Evolutionary conservation across 2,888 invertebrate genomes (phyloP).

Genomic region (Agrilus cyanescens): DNA sequence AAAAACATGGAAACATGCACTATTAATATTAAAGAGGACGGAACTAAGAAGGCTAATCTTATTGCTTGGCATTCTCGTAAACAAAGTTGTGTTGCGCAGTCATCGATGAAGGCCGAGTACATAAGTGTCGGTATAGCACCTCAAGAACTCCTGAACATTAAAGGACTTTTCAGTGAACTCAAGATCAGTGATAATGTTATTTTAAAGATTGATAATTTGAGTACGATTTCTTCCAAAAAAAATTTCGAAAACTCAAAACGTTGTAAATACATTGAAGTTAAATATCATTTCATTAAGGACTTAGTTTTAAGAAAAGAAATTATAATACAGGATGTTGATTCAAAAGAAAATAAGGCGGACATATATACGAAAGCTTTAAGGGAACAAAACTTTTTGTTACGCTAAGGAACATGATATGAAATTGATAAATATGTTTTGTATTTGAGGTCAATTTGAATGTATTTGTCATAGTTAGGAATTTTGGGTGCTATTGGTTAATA

Average conservation of each 20-base stretch:
- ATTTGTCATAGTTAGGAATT: too few species aligned
- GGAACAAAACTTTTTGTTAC: too few species aligned
- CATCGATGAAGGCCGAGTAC: constrained; percentile 14
- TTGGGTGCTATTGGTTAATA: too few species aligned
- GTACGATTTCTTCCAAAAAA: constrained; percentile 7
- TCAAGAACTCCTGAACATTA: constrained; percentile 8
- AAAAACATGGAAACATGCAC: constrained; percentile 5
- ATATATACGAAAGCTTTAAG: too few species aligned
- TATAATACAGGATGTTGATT: background rate
- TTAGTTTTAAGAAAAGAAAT: constrained; percentile 5
- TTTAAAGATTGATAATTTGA: background rate
- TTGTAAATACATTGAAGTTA: constrained; percentile 8
- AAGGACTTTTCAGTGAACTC: constrained; percentile 5
- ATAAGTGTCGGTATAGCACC: constrained; percentile 8
- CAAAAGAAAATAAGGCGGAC: background rate
- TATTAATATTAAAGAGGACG: constrained; percentile 12
- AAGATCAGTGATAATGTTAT: background rate
- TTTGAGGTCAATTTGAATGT: too few species aligned
- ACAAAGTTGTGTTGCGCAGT: constrained; percentile 14
- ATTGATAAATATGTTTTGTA: too few species aligned
- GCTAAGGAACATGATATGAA: too few species aligned
- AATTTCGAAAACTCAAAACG: constrained; percentile 6
- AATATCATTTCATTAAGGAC: constrained; percentile 7
- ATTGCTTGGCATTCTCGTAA: constrained; percentile 15
- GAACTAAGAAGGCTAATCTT: constrained; percentile 15